Evolutionary conservation across 1,140 invertebrate species (phyloP).

Genomic region (Lasioglossum baleicum): DNA sequence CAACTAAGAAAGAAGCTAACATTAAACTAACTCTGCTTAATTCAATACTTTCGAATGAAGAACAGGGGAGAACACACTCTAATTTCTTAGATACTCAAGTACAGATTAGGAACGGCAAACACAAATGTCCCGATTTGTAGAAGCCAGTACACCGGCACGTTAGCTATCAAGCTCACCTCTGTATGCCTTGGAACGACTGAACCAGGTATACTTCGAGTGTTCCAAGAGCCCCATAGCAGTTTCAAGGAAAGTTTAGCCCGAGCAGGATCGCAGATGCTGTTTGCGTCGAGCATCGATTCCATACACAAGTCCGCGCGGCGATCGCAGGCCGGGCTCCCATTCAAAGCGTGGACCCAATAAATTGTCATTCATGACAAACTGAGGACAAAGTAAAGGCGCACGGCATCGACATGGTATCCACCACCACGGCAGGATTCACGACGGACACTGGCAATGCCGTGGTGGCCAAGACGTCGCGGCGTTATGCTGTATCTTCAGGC

Average conservation of each 20-base stretch:
- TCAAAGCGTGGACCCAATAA: slow-evolving; percentile 41
- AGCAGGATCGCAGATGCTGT: neutral
- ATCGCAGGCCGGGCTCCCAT: neutral
- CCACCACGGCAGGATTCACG: slow-evolving; percentile 22
- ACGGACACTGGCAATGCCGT: slow-evolving; percentile 17
- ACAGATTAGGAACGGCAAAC: no score
- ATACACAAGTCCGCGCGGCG: neutral
- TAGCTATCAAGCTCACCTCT: neutral
- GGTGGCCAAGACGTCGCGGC: slow-evolving; percentile 15
- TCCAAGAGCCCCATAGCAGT: neutral
- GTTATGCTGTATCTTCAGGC: slow-evolving; percentile 29
- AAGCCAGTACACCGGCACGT: neutral
- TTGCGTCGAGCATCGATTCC: slow-evolving; percentile 10
- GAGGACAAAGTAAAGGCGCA: slow-evolving; percentile 47
- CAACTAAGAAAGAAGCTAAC: no score
- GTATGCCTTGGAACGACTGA: neutral
- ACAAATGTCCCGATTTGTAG: neutral
- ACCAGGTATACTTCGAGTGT: neutral
- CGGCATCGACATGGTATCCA: slow-evolving; percentile 9
- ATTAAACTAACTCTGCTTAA: no score
- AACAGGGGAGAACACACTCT: no score
- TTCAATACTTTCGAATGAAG: no score
- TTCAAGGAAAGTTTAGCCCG: neutral
- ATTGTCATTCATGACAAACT: slow-evolving; percentile 63
- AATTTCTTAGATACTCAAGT: no score